A percentile compares a stretch with the other conserved stretches of the same genome.
These are phyloP conservation scores for Myocastor coypus DNA, from an alignment of 2,113 vertebrate species.

Conservation along the genomic window DNA sequence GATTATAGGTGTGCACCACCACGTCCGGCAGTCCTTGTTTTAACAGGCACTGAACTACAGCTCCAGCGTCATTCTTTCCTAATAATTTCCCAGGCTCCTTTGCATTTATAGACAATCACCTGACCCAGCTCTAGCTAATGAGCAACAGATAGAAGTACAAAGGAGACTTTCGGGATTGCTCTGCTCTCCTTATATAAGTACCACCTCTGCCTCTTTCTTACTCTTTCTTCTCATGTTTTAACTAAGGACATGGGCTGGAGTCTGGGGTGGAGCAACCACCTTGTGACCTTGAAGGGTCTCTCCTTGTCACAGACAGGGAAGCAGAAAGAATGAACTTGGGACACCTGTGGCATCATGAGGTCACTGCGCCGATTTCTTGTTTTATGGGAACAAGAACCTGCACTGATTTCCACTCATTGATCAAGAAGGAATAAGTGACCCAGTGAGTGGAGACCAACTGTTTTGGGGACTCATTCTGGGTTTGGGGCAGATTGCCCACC, in stretches of 20 bases:
- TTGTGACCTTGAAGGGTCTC: not conserved
- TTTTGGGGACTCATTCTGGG: not conserved
- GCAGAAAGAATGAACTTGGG: not conserved
- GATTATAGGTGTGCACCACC: too few species aligned
- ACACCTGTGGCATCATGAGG: not conserved
- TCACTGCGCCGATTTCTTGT: not conserved
- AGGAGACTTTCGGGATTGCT: not conserved
- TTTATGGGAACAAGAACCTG: not conserved
- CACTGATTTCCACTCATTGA: not conserved
- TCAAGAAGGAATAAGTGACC: not conserved
- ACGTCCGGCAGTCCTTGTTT: not conserved
- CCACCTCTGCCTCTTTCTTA: not conserved
- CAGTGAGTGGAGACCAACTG: rapidly evolving
- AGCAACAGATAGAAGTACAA: not conserved
- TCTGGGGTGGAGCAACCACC: not conserved
- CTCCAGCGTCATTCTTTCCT: not conserved
- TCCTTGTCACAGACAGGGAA: not conserved
- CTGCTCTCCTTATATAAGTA: not conserved
- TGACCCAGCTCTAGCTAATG: not conserved
- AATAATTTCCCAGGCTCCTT: not conserved
- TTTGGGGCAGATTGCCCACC: not conserved
- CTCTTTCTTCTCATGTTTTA: not conserved
- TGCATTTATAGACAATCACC: not conserved
- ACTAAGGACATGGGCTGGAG: not conserved
- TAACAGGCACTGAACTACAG: not conserved